Conservation (phyloP, 2,888 invertebrate genomes). For the Phortica okadai region DNA sequence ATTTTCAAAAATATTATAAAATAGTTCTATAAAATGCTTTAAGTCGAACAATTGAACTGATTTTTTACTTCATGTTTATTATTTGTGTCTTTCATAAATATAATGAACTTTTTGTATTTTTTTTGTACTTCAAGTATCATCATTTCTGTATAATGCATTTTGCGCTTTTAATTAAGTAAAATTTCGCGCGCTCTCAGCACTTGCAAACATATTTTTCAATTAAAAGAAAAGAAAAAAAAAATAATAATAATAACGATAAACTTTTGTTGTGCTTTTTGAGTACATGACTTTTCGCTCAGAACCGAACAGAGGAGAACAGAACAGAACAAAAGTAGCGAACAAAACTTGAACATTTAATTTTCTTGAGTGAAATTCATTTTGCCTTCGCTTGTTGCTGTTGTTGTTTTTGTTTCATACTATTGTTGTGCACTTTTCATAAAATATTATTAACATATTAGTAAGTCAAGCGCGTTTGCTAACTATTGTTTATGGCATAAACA, state of each 20-base stretch:
- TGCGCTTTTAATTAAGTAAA: neutral
- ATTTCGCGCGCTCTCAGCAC: neutral
- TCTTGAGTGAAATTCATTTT: conserved; percentile 14
- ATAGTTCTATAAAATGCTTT: too few species aligned
- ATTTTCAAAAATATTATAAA: too few species aligned
- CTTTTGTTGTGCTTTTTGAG: neutral
- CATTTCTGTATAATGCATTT: neutral
- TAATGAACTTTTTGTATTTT: neutral
- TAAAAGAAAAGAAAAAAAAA: neutral
- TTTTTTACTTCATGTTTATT: too few species aligned
- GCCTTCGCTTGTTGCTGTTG: neutral
- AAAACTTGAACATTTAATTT: conserved; percentile 19
- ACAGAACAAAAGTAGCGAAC: neutral
- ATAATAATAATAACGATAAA: neutral
- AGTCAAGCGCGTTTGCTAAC: conserved; percentile 19
- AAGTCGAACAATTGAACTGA: too few species aligned
- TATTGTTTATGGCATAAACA: conserved; percentile 21
- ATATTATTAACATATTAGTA: conserved; percentile 68
- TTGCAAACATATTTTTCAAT: conserved; percentile 5
- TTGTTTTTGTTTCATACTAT: neutral
- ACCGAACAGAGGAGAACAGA: too few species aligned
- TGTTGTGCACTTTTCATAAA: conserved; percentile 51
- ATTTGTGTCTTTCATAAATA: too few species aligned
- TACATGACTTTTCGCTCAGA: neutral
- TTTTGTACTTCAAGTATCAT: neutral